Percentiles rank a stretch among this genome's conserved stretches.
Evolutionary conservation across 2,113 vertebrate genomes (phyloP).

Genomic region (Mormyrus iriodes): DNA sequence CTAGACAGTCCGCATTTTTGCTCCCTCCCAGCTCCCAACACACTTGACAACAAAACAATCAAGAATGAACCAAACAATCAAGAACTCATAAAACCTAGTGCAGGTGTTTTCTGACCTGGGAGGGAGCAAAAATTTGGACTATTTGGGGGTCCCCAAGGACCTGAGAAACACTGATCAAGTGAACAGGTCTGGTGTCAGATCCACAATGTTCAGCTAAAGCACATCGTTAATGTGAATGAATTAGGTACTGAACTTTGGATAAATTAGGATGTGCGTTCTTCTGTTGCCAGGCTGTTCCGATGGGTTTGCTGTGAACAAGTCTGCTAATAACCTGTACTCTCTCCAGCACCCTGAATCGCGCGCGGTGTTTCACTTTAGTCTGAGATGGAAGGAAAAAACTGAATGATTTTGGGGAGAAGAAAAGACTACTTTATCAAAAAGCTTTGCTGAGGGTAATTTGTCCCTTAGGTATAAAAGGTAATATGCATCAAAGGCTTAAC

Average conservation of each 20-base stretch:
- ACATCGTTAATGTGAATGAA: not conserved
- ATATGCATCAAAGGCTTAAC: not conserved
- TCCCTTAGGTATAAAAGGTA: conserved; percentile 4
- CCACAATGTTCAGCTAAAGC: not conserved
- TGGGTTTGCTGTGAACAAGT: not conserved
- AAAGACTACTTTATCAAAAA: conserved; percentile 4
- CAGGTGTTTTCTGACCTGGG: not conserved
- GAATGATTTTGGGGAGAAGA: not conserved
- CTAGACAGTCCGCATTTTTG: not conserved
- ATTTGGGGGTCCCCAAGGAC: not conserved
- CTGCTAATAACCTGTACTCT: not conserved
- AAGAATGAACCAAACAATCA: not conserved
- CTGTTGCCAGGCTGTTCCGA: not conserved
- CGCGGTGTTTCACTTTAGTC: not conserved
- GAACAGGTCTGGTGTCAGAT: not conserved
- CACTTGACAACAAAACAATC: not conserved
- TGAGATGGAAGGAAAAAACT: not conserved
- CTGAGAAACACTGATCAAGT: not conserved
- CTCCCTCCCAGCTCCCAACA: not conserved
- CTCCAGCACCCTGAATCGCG: not conserved
- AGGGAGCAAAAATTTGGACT: not conserved
- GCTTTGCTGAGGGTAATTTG: conserved; percentile 3
- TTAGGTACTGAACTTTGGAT: not conserved
- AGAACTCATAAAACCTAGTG: not conserved
- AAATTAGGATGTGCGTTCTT: not conserved